Percentiles rank a stretch among this genome's conserved stretches.
Evolutionary conservation across 1,140 invertebrate genomes (phyloP).

Genomic region (Pseudobourletiella spinata): DNA sequence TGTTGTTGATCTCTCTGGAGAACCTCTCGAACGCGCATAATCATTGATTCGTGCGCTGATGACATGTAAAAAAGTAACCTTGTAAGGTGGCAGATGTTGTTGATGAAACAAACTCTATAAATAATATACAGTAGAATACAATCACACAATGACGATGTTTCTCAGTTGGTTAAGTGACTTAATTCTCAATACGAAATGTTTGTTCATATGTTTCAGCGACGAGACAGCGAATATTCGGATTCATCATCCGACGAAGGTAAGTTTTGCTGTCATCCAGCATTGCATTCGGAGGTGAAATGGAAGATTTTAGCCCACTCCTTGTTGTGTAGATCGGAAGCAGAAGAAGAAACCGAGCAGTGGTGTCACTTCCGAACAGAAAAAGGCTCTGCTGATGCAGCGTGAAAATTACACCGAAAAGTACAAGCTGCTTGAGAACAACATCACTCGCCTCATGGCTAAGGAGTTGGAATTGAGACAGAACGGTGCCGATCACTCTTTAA

Average conservation of each 20-base stretch:
- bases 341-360: neutral
- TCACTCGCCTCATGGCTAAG: slow-evolving; percentile 14
- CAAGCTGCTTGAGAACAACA: slow-evolving; percentile 22
- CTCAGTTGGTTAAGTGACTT: neutral
- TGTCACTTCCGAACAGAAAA: slow-evolving; percentile 12
- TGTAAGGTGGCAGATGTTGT: too few species aligned
- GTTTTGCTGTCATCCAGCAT: neutral
- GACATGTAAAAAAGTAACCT: too few species aligned
- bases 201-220: neutral
- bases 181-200: neutral
- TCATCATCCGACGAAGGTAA: slow-evolving; percentile 27
- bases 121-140: too few species aligned
- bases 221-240: slow-evolving; percentile 6
- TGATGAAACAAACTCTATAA: too few species aligned
- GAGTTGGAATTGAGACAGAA: slow-evolving; percentile 13
- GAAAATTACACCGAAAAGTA: slow-evolving; percentile 20
- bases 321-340: too few species aligned
- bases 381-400: slow-evolving; percentile 15
- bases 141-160: too few species aligned
- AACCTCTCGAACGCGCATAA: too few species aligned
- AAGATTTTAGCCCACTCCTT: too few species aligned
- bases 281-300: neutral
- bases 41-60: too few species aligned
- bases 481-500: slow-evolving; percentile 13
- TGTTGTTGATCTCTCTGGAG: too few species aligned